These are phyloP conservation scores for Corythoichthys haematopterus DNA, from an alignment of 2,113 vertebrate species.

Conservation along the genomic window DNA sequence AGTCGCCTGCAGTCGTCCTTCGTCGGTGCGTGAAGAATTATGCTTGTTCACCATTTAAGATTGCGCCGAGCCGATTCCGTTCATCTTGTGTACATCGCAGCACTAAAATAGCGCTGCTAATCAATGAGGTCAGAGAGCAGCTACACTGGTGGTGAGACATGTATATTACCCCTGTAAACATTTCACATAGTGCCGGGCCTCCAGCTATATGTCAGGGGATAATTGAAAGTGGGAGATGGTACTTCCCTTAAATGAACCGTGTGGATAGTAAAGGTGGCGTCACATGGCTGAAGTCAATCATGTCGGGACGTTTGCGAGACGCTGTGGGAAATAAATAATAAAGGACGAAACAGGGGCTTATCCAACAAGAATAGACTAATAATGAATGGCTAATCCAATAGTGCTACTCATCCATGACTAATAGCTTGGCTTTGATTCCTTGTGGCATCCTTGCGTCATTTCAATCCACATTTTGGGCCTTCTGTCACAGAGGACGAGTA, in stretches of 20 bases:
- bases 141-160: constrained; percentile 11
- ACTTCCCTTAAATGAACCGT: constrained; percentile 14
- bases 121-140: constrained; percentile 31
- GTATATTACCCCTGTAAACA: constrained; percentile 25
- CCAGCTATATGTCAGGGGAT: constrained; percentile 27
- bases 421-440: constrained; percentile 23
- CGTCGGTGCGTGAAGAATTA: neutral
- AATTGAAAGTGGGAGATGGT: constrained; percentile 32
- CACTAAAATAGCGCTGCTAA: constrained; percentile 12
- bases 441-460: constrained; percentile 47
- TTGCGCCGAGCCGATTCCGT: neutral
- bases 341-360: constrained; percentile 4
- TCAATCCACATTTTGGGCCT: constrained; percentile 41
- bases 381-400: constrained; percentile 11
- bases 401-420: constrained; percentile 13
- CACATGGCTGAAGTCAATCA: constrained; percentile 31
- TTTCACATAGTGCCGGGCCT: constrained; percentile 11
- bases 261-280: neutral
- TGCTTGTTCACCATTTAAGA: neutral
- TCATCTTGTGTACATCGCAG: neutral
- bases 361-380: constrained; percentile 4
- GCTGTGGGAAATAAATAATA: neutral
- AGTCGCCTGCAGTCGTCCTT: neutral
- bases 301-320: neutral
- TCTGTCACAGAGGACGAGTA: constrained; percentile 31